Conservation (phyloP, 2,797 vertebrate species). For the Manis pentadactyla region DNA sequence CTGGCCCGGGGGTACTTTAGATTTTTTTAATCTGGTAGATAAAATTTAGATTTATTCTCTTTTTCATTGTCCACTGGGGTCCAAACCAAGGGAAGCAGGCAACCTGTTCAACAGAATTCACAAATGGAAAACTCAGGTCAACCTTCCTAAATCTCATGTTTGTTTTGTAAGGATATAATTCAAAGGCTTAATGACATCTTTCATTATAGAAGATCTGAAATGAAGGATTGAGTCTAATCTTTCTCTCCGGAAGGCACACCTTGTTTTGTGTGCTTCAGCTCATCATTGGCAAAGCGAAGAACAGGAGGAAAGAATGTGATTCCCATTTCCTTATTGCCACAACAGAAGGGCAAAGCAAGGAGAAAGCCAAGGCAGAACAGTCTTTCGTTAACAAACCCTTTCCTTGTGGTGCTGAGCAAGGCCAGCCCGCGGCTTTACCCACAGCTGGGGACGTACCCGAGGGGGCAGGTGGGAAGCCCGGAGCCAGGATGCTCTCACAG, state of each 20-base stretch:
- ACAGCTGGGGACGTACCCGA: rapidly evolving
- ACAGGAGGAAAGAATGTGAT: rapidly evolving
- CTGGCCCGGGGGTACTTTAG: too few relatives aligned
- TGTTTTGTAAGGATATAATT: neutral
- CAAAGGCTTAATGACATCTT: neutral
- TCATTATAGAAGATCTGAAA: neutral
- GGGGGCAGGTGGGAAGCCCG: rapidly evolving
- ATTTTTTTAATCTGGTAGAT: neutral
- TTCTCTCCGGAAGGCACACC: neutral
- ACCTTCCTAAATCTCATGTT: neutral
- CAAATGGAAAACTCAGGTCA: rapidly evolving
- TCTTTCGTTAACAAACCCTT: rapidly evolving
- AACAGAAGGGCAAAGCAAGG: neutral
- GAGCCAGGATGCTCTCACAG: rapidly evolving
- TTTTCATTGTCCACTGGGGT: neutral
- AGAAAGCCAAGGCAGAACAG: neutral
- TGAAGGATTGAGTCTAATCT: rapidly evolving
- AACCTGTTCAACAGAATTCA: neutral
- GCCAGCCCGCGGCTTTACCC: neutral
- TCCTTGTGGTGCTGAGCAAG: rapidly evolving
- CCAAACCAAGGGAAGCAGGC: rapidly evolving
- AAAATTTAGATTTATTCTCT: neutral
- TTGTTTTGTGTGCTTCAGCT: too few relatives aligned
- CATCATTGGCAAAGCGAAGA: neutral
- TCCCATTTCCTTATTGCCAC: neutral